Percentiles rank a stretch among this genome's conserved stretches.
Conservation (phyloP, 2,797 vertebrate species). For the Neosilurus mollespiculum region DNA sequence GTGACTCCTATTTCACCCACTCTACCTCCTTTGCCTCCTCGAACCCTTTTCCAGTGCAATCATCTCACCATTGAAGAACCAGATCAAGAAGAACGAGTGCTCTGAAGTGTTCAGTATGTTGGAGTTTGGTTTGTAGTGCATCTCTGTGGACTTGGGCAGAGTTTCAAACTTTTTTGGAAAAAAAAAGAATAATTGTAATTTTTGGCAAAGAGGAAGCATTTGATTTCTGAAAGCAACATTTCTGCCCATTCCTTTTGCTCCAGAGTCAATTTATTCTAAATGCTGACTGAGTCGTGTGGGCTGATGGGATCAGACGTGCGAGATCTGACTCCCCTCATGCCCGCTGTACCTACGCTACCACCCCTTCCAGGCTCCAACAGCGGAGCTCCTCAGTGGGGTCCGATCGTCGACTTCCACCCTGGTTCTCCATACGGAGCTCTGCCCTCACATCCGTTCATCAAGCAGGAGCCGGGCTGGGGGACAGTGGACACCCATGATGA, state of each 20-base stretch:
- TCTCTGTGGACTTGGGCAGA: not conserved
- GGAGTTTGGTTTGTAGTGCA: conserved; percentile 10
- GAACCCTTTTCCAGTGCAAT: conserved; percentile 2
- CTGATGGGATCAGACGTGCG: conserved; percentile 85
- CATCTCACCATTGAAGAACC: not conserved
- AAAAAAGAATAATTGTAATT: not conserved
- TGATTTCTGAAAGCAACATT: not conserved
- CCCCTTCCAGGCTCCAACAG: conserved; percentile 84
- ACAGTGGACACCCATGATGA: conserved; percentile 85
- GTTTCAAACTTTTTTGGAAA: not conserved
- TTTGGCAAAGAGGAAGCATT: conserved; percentile 8
- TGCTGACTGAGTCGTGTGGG: conserved; percentile 73
- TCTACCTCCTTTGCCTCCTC: conserved; percentile 15
- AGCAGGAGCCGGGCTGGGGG: conserved; percentile 94
- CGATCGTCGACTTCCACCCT: conserved; percentile 84
- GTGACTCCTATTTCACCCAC: conserved; percentile 62
- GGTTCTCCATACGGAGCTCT: conserved; percentile 84
- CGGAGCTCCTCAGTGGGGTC: conserved; percentile 87
- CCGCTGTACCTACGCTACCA: conserved; percentile 80
- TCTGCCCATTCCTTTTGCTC: not conserved
- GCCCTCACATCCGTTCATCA: conserved; percentile 90
- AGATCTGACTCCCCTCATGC: conserved; percentile 84
- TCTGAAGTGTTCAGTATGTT: not conserved
- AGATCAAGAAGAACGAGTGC: conserved; percentile 6
- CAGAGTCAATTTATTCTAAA: conserved; percentile 44